Evolutionary conservation across 2,113 vertebrate species (phyloP).

Genomic region (Daboia siamensis): DNA sequence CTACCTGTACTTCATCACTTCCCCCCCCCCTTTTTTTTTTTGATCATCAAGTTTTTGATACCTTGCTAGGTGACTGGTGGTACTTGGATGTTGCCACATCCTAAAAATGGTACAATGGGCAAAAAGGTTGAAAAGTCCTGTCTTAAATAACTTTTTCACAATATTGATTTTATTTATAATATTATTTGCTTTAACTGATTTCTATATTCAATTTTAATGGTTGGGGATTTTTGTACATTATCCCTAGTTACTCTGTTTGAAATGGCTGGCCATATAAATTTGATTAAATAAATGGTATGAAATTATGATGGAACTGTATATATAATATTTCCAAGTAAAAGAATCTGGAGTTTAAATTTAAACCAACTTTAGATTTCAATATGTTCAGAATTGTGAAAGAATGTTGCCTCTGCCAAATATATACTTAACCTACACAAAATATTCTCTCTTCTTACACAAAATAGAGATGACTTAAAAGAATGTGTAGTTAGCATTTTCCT

Average conservation of each 20-base stretch:
- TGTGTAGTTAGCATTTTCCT: neutral
- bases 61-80: too few species aligned
- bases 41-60: too few species aligned
- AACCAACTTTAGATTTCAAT: neutral
- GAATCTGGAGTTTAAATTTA: neutral
- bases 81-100: too few species aligned
- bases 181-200: neutral
- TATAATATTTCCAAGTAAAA: neutral
- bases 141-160: neutral
- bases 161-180: neutral
- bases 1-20: too few species aligned
- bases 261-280: neutral
- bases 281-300: neutral
- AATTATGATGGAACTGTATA: neutral
- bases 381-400: neutral
- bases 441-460: conserved; percentile 5
- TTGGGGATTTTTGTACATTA: neutral
- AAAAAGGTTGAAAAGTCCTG: too few species aligned
- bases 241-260: neutral
- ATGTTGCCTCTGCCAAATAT: neutral
- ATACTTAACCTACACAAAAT: conserved; percentile 13
- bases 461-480: neutral
- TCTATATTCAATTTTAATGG: neutral
- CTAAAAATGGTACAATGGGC: too few species aligned
- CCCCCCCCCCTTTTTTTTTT: too few species aligned